Conservation (phyloP, 2,888 invertebrate genomes). For the Heliconius sara region DNA sequence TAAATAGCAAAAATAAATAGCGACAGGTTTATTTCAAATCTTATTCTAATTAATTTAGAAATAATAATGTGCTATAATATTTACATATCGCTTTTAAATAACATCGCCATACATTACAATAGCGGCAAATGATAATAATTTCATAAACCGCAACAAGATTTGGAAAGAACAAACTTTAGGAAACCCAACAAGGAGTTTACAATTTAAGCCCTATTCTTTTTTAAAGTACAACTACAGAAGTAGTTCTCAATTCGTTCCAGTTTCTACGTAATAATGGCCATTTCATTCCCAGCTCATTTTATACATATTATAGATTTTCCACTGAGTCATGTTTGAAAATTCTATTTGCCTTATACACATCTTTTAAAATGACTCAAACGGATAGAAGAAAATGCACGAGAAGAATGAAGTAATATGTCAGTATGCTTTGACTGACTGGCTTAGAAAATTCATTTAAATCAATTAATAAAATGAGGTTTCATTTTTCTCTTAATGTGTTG, state of each 20-base stretch:
- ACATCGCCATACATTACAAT: neutral
- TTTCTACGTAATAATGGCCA: constrained; percentile 17
- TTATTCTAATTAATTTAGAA: neutral
- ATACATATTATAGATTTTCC: constrained; percentile 20
- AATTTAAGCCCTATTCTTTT: constrained; percentile 14
- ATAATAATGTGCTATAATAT: neutral
- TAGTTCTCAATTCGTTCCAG: constrained; percentile 13
- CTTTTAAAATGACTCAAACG: neutral
- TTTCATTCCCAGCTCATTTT: neutral
- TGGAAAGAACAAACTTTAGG: constrained; percentile 9
- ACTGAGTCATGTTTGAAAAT: constrained; percentile 16
- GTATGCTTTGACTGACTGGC: neutral
- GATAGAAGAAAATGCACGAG: neutral
- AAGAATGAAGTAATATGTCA: neutral
- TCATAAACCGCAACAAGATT: constrained; percentile 3
- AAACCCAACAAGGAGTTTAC: constrained; percentile 20
- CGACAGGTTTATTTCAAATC: neutral
- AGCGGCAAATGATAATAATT: neutral
- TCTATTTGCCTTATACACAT: neutral
- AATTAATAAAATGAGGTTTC: neutral
- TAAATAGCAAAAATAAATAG: neutral
- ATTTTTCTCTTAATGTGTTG: neutral
- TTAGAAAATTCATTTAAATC: neutral
- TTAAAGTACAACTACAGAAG: neutral
- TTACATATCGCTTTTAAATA: neutral